These are phyloP conservation scores for Passerina amoena DNA, from an alignment of 2,113 vertebrate genomes.

Conservation along the genomic window DNA sequence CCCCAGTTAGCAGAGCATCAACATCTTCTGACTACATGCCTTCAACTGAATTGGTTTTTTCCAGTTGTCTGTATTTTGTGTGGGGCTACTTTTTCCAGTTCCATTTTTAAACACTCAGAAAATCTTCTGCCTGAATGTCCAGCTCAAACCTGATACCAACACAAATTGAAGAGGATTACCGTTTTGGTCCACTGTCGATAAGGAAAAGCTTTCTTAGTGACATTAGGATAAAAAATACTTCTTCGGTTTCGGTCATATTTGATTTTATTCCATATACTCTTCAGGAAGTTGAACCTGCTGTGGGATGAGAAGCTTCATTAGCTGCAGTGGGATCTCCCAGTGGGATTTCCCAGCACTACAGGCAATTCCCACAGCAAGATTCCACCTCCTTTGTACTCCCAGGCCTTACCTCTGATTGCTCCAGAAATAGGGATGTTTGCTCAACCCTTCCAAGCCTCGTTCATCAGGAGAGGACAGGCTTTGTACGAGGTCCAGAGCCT, in stretches of 20 bases:
- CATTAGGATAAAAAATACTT: not conserved
- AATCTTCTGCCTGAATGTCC: not conserved
- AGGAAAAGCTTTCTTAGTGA: not conserved
- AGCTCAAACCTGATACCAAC: not conserved
- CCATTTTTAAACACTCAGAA: not conserved
- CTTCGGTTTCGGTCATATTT: fast-evolving
- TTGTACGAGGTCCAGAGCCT: conserved; percentile 47
- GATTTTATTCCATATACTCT: conserved; percentile 61
- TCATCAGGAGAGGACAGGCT: not conserved
- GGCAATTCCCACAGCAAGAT: not conserved
- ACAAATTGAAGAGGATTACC: conserved; percentile 36
- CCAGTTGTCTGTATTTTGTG: not conserved
- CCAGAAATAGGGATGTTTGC: conserved; percentile 76
- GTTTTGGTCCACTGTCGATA: not conserved
- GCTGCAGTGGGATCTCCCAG: not conserved
- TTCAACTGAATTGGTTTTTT: not conserved
- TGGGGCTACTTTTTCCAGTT: not conserved
- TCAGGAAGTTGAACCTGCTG: conserved; percentile 69
- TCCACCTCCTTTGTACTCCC: not conserved
- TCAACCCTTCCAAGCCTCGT: conserved; percentile 11
- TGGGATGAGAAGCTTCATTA: not conserved
- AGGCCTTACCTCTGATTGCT: conserved; percentile 57
- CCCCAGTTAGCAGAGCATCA: not conserved
- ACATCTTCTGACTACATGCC: fast-evolving
- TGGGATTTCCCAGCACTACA: not conserved